A percentile compares a stretch with the other conserved stretches of the same genome.
phyloP scores from a whole-genome alignment of 2,888 invertebrate genomes.

The Eupsilia transversa region DNA sequence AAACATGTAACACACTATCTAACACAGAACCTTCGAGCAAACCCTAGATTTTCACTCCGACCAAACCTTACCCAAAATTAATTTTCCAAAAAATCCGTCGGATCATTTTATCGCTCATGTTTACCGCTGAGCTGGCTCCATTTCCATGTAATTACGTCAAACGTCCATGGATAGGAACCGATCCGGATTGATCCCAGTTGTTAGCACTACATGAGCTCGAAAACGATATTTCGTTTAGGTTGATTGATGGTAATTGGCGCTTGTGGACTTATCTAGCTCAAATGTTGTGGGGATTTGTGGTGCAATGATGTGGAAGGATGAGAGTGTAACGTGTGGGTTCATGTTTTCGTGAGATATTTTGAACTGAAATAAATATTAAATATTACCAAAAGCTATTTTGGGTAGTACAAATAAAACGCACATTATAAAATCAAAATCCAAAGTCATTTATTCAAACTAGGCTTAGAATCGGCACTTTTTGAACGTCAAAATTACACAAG shows the following conservation, averaged over 20 bases:
- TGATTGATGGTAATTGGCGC: slow-evolving; percentile 36
- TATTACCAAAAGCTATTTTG: not conserved
- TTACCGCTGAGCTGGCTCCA: slow-evolving; percentile 15
- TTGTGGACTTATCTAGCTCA: slow-evolving; percentile 34
- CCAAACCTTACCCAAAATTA: not conserved
- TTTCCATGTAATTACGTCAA: slow-evolving; percentile 53
- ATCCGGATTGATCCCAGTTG: slow-evolving; percentile 55
- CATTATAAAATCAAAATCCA: no score
- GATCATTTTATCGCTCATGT: not conserved
- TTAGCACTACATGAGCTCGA: slow-evolving; percentile 45
- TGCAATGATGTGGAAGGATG: slow-evolving; percentile 11
- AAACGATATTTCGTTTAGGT: slow-evolving; percentile 56
- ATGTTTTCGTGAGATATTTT: not conserved
- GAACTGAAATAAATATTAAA: not conserved
- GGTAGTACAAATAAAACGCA: not conserved
- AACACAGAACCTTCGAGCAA: not conserved
- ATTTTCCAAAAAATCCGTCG: not conserved
- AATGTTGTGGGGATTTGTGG: slow-evolving; percentile 26
- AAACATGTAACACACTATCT: not conserved
- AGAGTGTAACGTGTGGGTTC: not conserved
- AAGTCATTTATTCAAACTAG: no score
- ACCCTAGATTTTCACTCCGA: not conserved
- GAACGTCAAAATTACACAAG: no score
- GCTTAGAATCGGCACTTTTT: no score
- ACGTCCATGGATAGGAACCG: slow-evolving; percentile 27